Evolutionary conservation across 2,888 invertebrate genomes (phyloP).

Genomic region (Pinctada fucata): DNA sequence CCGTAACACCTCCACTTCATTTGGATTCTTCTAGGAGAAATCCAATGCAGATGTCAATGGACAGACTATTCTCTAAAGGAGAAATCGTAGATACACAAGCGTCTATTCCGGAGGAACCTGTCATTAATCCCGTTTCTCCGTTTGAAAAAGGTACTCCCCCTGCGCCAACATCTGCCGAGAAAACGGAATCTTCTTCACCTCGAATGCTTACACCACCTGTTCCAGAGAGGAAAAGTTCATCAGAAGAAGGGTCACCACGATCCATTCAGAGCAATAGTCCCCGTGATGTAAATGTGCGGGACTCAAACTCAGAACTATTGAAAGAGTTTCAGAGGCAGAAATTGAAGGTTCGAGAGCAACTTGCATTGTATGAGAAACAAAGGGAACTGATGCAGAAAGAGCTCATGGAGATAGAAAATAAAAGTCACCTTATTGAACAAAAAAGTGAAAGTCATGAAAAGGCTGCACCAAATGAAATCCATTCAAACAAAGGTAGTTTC

Average conservation of each 20-base stretch:
- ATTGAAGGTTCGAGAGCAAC: conserved; percentile 66
- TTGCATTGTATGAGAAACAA: conserved; percentile 67
- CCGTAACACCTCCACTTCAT: conserved; percentile 90
- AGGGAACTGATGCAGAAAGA: conserved; percentile 80
- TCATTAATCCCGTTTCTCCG: conserved; percentile 4
- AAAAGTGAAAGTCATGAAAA: not conserved
- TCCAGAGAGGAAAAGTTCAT: conserved; percentile 32
- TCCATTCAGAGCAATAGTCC: conserved; percentile 55
- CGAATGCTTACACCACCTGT: conserved; percentile 52
- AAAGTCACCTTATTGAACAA: conserved; percentile 12
- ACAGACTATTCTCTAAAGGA: conserved; percentile 84
- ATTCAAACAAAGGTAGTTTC: not conserved
- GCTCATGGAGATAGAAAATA: conserved; percentile 62
- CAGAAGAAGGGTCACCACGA: conserved; percentile 50
- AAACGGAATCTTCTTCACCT: conserved; percentile 33
- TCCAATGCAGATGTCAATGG: conserved; percentile 92
- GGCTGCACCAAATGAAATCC: not conserved
- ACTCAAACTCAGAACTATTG: conserved; percentile 83
- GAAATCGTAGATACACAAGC: conserved; percentile 69
- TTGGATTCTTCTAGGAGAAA: conserved; percentile 79
- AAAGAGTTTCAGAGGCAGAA: conserved; percentile 86
- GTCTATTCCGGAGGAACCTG: conserved; percentile 43
- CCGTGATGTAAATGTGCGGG: conserved; percentile 42
- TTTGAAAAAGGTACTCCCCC: conserved; percentile 29
- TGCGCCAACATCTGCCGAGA: not conserved